A percentile compares a stretch with the other conserved stretches of the same genome.
Conservation (phyloP, 2,888 invertebrate species). For the Lymantria monacha region DNA sequence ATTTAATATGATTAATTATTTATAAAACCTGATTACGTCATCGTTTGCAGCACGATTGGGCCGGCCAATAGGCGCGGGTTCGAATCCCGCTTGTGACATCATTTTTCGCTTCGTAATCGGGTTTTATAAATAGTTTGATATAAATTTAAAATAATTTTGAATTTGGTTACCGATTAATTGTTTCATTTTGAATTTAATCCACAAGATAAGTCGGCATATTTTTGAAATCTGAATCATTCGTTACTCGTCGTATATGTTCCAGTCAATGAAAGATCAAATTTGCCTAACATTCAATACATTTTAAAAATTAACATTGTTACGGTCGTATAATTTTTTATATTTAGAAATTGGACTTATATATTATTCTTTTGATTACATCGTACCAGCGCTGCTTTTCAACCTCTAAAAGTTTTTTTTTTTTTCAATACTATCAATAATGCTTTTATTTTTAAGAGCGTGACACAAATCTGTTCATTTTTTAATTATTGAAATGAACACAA, state of each 20-base stretch:
- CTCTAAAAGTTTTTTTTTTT: too few relatives aligned
- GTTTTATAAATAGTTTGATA: too few relatives aligned
- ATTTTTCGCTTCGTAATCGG: too few relatives aligned
- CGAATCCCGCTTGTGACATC: too few relatives aligned
- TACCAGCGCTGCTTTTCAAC: slow-evolving; percentile 17
- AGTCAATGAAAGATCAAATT: slow-evolving; percentile 11
- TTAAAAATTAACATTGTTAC: too few relatives aligned
- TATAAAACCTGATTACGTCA: too few relatives aligned
- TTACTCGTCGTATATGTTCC: background rate
- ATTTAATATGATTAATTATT: too few relatives aligned
- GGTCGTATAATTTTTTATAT: slow-evolving; percentile 15
- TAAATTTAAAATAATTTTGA: slow-evolving; percentile 9
- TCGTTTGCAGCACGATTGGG: too few relatives aligned
- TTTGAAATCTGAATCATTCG: background rate
- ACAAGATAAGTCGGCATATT: background rate
- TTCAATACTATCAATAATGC: slow-evolving; percentile 6
- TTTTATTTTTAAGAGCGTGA: slow-evolving; percentile 14
- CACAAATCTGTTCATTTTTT: too few relatives aligned
- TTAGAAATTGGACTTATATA: slow-evolving; percentile 17
- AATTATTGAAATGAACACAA: slow-evolving; percentile 13
- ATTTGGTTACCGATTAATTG: background rate
- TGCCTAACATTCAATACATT: too few relatives aligned
- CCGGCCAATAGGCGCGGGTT: too few relatives aligned
- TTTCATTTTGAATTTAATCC: background rate
- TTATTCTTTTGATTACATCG: slow-evolving; percentile 15